Evolutionary conservation across 2,113 vertebrate species (phyloP).

Genomic region (Lampris megalopsis): DNA sequence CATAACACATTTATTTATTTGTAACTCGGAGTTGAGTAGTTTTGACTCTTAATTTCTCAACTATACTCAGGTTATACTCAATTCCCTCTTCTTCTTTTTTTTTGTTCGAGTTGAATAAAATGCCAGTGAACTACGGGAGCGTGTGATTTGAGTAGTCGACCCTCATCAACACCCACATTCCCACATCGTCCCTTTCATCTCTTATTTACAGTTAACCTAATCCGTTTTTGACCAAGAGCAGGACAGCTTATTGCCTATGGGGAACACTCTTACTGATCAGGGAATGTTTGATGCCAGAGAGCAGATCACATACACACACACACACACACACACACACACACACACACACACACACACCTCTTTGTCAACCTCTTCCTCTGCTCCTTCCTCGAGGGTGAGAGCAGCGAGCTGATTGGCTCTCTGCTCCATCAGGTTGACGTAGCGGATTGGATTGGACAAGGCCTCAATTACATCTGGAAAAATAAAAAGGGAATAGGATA

Average conservation of each 20-base stretch:
- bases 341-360: conserved; percentile 83
- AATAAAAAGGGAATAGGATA: conserved; percentile 48
- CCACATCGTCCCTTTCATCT: conserved; percentile 2
- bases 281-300: not conserved
- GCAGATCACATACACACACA: conserved; percentile 12
- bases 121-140: not conserved
- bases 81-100: too few relatives aligned
- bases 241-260: conserved; percentile 9
- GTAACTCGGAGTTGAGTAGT: too few relatives aligned
- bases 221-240: not conserved
- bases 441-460: conserved; percentile 97
- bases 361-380: conserved; percentile 91
- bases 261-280: not conserved
- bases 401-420: conserved; percentile 95
- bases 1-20: too few relatives aligned
- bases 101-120: not conserved
- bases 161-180: not conserved
- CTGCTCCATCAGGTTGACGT: conserved; percentile 97
- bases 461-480: conserved; percentile 95
- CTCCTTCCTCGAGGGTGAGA: conserved; percentile 94
- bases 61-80: too few relatives aligned
- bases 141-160: not conserved
- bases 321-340: conserved; percentile 18
- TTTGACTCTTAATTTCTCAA: too few relatives aligned
- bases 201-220: conserved; percentile 14